Evolutionary conservation across 2,888 invertebrate species (phyloP).

Genomic region (Temnothorax rugatulus): DNA sequence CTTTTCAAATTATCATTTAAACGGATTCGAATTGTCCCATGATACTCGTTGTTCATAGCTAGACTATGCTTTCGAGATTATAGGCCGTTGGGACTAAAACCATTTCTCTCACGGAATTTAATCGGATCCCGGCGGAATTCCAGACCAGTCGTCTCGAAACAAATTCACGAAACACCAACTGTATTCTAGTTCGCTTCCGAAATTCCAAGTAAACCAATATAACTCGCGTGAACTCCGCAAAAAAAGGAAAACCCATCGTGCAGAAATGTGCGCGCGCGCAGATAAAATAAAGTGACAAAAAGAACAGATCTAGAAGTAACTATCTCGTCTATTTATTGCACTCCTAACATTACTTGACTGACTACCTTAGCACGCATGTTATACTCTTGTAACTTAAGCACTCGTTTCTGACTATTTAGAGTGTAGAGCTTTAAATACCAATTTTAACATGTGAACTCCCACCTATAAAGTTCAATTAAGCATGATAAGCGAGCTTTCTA

Average conservation of each 20-base stretch:
- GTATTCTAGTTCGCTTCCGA: constrained; percentile 31
- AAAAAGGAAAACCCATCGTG: background rate
- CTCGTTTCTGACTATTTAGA: constrained; percentile 11
- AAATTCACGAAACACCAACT: constrained; percentile 55
- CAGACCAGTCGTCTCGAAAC: constrained; percentile 35
- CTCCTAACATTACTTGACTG: background rate
- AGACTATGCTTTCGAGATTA: constrained; percentile 69
- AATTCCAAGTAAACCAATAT: constrained; percentile 43
- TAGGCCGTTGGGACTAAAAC: constrained; percentile 59
- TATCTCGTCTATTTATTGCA: constrained; percentile 14
- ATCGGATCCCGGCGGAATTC: constrained; percentile 60
- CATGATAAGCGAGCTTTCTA: background rate
- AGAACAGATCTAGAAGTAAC: background rate
- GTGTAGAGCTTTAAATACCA: background rate
- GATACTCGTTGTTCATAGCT: constrained; percentile 64
- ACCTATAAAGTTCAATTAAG: constrained; percentile 3
- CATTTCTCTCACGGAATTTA: constrained; percentile 61
- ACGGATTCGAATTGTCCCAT: constrained; percentile 72
- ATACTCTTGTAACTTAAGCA: background rate
- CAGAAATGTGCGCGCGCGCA: background rate
- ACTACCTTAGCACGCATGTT: background rate
- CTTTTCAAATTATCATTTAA: constrained; percentile 74
- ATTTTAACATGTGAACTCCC: background rate
- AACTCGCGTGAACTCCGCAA: constrained; percentile 21
- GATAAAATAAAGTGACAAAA: constrained; percentile 23